phyloP scores from a whole-genome alignment of 23 tunicate species.

The Phallusia fumigata region DNA sequence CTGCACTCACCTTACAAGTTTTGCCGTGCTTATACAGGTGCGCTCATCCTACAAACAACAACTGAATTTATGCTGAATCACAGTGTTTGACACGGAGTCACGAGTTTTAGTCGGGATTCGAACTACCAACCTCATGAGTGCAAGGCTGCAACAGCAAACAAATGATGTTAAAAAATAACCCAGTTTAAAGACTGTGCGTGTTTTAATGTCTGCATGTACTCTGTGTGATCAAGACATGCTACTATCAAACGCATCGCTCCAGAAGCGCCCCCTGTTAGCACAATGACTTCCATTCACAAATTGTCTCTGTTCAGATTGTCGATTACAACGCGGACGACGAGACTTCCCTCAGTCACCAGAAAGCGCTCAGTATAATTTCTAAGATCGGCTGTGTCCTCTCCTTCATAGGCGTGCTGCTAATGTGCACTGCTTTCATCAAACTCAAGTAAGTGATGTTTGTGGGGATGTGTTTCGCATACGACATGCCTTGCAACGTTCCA shows the following conservation, averaged over 20 bases:
- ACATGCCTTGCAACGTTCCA: too few species aligned
- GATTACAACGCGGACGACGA: constrained; percentile 60
- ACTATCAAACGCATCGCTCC: too few species aligned
- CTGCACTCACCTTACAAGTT: constrained; percentile 83
- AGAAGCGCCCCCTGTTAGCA: too few species aligned
- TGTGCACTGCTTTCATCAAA: constrained; percentile 86
- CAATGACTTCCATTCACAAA: background rate
- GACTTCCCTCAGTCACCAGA: constrained; percentile 14
- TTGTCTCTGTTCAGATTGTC: constrained; percentile 51
- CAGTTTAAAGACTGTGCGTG: too few species aligned
- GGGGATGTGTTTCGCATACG: background rate
- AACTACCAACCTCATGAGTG: background rate
- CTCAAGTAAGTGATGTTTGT: constrained; percentile 54
- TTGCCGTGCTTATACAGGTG: constrained; percentile 83
- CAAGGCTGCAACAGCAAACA: background rate
- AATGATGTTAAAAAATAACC: background rate
- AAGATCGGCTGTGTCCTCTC: constrained; percentile 77
- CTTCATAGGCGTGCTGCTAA: constrained; percentile 57
- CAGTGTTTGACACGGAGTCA: too few species aligned
- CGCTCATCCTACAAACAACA: background rate
- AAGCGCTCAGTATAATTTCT: constrained; percentile 54
- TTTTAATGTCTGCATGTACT: background rate
- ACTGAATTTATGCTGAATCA: too few species aligned
- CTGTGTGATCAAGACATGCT: too few species aligned
- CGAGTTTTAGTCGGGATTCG: too few species aligned